Base-by-base conservation (phyloP, 2,888 invertebrate species). In the Dolomedes plantarius region DNA sequence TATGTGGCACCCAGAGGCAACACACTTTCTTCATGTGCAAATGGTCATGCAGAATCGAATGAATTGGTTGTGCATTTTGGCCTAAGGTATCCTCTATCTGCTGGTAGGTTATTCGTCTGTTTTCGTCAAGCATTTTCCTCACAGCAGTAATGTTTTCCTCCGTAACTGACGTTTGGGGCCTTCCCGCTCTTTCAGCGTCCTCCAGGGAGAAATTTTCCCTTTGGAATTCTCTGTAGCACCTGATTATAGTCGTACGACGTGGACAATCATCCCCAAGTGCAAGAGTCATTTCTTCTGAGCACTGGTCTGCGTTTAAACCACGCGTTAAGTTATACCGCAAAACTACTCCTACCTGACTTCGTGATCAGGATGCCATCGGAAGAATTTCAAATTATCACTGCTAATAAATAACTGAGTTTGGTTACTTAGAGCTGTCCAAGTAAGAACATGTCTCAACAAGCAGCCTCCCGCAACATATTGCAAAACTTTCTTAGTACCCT, bases 141-240 rank as follows among this genome's bases (percentile, higher is more conserved):
- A 16, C 71, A 71, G 27, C 3, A 11, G 0, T 23, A 1, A 11
- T 46, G 7, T 71, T 71, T 71, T 41, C 46, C 28, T 50, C 71
- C 7, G 28, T 50, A 19, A 71, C 0, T 29, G 0, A 41, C n/a
- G n/a, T n/a, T n/a, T 28, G 11, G 27, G n/a, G 0, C 6, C 23
- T 27, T n/a, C 29, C 46, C 13, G 28, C 50, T 1, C 13, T 71
- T 28, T 71, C 13, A 71, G 1, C 0, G 2, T 13, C 46, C 46
- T 46, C 13, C n/a, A 71, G 29, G 46, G 36, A 27, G 28, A 71
- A 0, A 71, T 71, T 46, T 41, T 16, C 7, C 71, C 23, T 71
- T 3, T 41, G 1, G 29, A 68, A 0, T 36, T 36, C 36, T 31
- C 36, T 36, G 67, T n/a, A 67, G 36, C 16, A 31, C 1, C 68